Conservation (phyloP, 37 sponge, comb jelly and placozoan species). For the Chondrilla cf. caribensis region DNA sequence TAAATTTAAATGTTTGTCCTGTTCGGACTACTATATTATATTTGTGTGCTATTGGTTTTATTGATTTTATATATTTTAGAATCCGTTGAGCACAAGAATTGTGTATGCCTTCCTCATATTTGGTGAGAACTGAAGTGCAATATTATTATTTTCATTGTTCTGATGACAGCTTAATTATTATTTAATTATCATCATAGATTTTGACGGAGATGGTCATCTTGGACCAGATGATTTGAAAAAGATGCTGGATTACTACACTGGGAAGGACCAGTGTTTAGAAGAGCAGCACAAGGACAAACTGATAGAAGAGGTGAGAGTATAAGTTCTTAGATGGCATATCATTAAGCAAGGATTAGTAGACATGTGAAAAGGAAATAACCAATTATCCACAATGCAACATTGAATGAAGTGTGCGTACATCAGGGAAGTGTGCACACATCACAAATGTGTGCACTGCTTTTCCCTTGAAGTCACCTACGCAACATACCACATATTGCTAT, state of each 20-base stretch:
- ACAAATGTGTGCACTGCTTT: too few species aligned
- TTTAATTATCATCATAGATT: conserved; percentile 31
- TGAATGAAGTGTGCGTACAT: too few species aligned
- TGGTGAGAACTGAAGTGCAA: conserved; percentile 21
- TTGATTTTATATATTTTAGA: conserved; percentile 27
- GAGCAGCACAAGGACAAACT: conserved; percentile 22
- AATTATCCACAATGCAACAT: too few species aligned
- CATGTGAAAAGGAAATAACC: too few species aligned
- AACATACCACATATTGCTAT: too few species aligned
- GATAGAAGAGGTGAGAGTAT: conserved; percentile 37
- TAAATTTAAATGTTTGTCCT: too few species aligned
- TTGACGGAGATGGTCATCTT: conserved; percentile 65
- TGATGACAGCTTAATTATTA: not conserved
- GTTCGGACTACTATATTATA: too few species aligned
- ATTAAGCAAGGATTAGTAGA: too few species aligned
- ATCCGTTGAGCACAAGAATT: conserved; percentile 41
- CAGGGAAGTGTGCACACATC: too few species aligned
- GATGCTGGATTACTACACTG: conserved; percentile 38
- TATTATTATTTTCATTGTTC: not conserved
- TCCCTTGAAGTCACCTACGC: too few species aligned
- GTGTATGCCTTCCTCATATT: conserved; percentile 69
- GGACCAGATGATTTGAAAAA: conserved; percentile 47
- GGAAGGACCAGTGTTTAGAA: conserved; percentile 18
- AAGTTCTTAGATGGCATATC: too few species aligned
- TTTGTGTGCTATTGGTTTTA: not conserved